A percentile compares a stretch with the other conserved stretches of the same genome.
These are phyloP conservation scores for Pseudochromis fuscus DNA, from an alignment of 2,797 vertebrate species.

Conservation along the genomic window DNA sequence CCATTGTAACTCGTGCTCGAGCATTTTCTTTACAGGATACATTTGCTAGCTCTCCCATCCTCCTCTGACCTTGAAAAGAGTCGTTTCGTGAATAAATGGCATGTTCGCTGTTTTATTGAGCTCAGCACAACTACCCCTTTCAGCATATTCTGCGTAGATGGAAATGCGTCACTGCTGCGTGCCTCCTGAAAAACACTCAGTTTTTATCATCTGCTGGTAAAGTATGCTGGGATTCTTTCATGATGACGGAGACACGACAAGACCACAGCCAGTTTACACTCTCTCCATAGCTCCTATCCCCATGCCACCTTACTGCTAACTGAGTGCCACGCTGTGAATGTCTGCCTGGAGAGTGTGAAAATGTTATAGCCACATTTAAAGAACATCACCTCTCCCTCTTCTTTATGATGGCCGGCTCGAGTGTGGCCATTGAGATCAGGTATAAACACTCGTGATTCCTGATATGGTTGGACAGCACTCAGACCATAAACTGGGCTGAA, in stretches of 20 bases:
- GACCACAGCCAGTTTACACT: background rate
- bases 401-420: background rate
- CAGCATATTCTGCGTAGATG: slow-evolving; percentile 10
- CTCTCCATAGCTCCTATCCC: background rate
- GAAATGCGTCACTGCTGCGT: background rate
- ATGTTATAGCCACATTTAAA: background rate
- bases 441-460: background rate
- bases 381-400: background rate
- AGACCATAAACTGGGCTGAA: too few relatives aligned
- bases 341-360: background rate
- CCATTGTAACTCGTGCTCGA: slow-evolving; percentile 15
- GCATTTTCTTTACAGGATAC: background rate
- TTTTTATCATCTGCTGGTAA: background rate
- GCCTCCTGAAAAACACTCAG: background rate
- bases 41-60: slow-evolving; percentile 2
- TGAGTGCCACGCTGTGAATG: background rate
- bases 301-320: background rate
- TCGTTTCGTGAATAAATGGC: slow-evolving; percentile 16
- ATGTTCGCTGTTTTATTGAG: slow-evolving; percentile 7
- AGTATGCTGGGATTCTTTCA: background rate
- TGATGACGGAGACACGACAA: background rate
- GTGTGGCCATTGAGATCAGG: background rate
- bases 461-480: background rate
- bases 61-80: slow-evolving; percentile 17
- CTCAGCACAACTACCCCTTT: slow-evolving; percentile 10